Percentiles rank a stretch among this genome's conserved stretches.
Conservation (phyloP, 2,797 vertebrate species). For the Heteromormyrus szaboi region DNA sequence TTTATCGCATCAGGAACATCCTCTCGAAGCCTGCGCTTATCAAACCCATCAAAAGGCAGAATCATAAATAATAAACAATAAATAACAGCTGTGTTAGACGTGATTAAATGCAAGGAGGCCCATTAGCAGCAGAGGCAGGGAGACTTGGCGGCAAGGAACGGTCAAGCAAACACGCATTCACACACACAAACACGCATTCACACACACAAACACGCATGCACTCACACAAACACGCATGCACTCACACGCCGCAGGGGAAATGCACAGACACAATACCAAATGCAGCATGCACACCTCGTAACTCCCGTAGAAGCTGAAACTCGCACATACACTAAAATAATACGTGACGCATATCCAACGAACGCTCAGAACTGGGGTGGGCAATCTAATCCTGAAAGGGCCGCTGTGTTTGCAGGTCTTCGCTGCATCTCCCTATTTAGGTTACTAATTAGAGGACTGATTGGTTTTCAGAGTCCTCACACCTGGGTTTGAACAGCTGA, state of each 20-base stretch:
- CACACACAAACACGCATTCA: slow-evolving; percentile 20
- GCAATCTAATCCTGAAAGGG: neutral
- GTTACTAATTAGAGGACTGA: neutral
- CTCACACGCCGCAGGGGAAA: neutral
- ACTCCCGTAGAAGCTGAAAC: neutral
- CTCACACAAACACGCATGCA: slow-evolving; percentile 31
- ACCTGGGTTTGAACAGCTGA: neutral
- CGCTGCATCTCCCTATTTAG: neutral
- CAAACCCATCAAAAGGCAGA: neutral
- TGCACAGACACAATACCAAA: neutral
- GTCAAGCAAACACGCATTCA: slow-evolving; percentile 9
- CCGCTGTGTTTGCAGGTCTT: neutral
- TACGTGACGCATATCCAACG: neutral
- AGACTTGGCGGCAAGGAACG: slow-evolving; percentile 24
- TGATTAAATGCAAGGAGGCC: slow-evolving; percentile 30
- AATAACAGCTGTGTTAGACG: neutral
- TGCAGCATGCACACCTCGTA: neutral
- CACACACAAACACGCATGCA: slow-evolving; percentile 29
- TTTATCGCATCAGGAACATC: neutral
- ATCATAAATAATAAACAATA: neutral
- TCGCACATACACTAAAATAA: neutral
- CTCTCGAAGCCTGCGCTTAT: neutral
- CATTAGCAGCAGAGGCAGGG: slow-evolving; percentile 30
- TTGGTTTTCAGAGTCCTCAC: neutral
- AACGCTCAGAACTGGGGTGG: neutral